Conservation (phyloP, 2,888 invertebrate genomes). For the Drosophila neutralis region DNA sequence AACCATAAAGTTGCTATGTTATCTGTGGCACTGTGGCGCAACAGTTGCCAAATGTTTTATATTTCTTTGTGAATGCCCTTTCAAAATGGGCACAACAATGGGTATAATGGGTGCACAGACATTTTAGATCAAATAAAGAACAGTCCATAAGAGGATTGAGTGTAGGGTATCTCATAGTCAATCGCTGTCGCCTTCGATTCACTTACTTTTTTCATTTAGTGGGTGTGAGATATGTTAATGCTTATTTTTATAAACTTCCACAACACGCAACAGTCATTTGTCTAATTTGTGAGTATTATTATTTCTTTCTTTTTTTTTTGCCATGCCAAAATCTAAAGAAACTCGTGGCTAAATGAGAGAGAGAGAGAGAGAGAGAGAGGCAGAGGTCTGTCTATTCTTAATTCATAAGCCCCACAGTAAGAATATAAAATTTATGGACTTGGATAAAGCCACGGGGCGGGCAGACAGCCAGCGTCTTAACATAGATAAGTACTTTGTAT, state of each 20-base stretch:
- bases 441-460: background rate
- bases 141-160: background rate
- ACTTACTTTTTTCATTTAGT: slow-evolving; percentile 47
- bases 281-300: slow-evolving; percentile 65
- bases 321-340: slow-evolving; percentile 24
- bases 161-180: slow-evolving; percentile 15
- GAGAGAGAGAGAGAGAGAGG: slow-evolving; percentile 1
- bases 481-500: slow-evolving; percentile 31
- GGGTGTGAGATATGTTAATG: slow-evolving; percentile 69
- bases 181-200: background rate
- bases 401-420: slow-evolving; percentile 31
- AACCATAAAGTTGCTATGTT: slow-evolving; percentile 37
- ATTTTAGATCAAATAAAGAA: background rate
- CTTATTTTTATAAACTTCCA: slow-evolving; percentile 78
- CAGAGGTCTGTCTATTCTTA: slow-evolving; percentile 29
- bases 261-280: slow-evolving; percentile 70
- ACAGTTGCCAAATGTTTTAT: slow-evolving; percentile 57
- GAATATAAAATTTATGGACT: slow-evolving; percentile 37
- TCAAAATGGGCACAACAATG: background rate
- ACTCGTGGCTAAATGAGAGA: slow-evolving; percentile 22
- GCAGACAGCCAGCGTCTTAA: background rate
- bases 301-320: slow-evolving; percentile 16
- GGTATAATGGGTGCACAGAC: background rate
- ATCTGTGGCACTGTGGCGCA: slow-evolving; percentile 24
- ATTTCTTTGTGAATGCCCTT: slow-evolving; percentile 14